Conservation (phyloP, 1,140 invertebrate genomes). For the Hyphantria cunea region DNA sequence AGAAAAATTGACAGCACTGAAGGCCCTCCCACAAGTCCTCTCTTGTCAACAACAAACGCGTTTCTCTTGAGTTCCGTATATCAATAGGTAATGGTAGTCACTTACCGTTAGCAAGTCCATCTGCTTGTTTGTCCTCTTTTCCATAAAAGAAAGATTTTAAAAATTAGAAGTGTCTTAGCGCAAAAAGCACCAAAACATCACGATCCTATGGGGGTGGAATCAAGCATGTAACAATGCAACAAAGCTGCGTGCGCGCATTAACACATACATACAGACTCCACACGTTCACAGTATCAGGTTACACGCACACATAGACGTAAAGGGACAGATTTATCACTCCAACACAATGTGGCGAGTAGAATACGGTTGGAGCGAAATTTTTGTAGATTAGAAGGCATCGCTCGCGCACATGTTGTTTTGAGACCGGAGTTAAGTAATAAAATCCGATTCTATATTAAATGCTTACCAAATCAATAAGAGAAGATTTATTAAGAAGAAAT, state of each 20-base stretch:
- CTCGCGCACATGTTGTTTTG: conserved; percentile 1
- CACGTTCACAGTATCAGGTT: conserved; percentile 16
- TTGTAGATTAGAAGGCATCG: background rate
- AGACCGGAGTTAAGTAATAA: background rate
- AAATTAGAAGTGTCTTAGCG: background rate
- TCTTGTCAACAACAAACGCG: no score
- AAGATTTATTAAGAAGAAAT: no score
- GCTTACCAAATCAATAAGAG: no score
- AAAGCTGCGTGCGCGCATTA: conserved; percentile 50
- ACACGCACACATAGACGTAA: conserved; percentile 30
- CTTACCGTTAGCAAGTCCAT: no score
- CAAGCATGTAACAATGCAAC: conserved; percentile 57
- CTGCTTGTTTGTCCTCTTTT: no score
- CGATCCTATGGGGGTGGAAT: conserved; percentile 54
- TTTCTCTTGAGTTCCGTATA: no score
- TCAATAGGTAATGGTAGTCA: no score
- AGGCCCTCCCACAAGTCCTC: no score
- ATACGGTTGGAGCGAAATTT: conserved; percentile 10
- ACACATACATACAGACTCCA: conserved; percentile 41
- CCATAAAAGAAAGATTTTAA: no score
- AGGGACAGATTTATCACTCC: conserved; percentile 44
- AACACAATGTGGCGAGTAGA: conserved; percentile 38
- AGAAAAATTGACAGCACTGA: no score
- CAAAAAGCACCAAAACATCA: conserved; percentile 44
- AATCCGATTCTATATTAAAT: no score